These are phyloP conservation scores for Mirza zaza DNA, from an alignment of 2,113 vertebrate genomes.

Conservation along the genomic window DNA sequence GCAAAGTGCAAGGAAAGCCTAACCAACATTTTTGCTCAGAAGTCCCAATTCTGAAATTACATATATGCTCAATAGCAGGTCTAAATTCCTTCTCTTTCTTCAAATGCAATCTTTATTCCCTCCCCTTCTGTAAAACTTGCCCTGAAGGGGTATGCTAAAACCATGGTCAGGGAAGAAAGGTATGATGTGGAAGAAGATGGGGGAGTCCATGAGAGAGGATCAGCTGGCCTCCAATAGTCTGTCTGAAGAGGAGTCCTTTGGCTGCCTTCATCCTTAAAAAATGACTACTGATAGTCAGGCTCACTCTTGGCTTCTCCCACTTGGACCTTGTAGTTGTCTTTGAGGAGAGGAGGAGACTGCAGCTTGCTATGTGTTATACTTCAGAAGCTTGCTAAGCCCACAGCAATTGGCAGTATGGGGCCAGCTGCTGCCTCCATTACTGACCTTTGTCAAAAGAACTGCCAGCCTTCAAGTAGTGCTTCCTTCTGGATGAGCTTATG, in stretches of 20 bases:
- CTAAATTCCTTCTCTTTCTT: not conserved
- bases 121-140: not conserved
- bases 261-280: not conserved
- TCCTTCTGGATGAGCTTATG: not conserved
- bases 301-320: not conserved
- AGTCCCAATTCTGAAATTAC: not conserved
- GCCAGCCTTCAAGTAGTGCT: not conserved
- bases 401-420: not conserved
- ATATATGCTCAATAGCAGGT: not conserved
- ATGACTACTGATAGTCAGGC: not conserved
- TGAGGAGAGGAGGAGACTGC: not conserved
- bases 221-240: not conserved
- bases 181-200: not conserved
- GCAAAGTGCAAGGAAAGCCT: not conserved
- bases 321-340: not conserved
- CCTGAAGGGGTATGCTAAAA: not conserved
- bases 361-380: not conserved
- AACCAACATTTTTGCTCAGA: not conserved
- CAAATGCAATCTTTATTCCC: not conserved
- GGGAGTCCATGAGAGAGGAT: not conserved
- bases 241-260: not conserved
- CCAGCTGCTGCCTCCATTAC: not conserved
- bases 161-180: not conserved
- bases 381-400: not conserved
- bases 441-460: not conserved